Evolutionary conservation across 2,888 invertebrate genomes (phyloP), one percentile per base, ranked within the genome.

Genomic region (Protodeltote pygarga): DNA sequence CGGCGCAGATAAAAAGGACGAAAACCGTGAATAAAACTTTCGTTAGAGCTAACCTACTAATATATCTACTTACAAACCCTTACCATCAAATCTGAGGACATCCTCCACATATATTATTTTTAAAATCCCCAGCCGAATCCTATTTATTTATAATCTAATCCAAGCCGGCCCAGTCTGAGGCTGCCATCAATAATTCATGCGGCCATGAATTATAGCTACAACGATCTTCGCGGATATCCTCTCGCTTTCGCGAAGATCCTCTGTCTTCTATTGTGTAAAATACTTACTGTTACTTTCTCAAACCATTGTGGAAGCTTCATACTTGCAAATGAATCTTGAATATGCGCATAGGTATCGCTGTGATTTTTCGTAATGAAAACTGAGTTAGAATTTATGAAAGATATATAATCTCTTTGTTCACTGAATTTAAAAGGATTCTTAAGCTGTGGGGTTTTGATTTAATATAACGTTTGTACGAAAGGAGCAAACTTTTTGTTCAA

Each of bases 111-210:
- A 48, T 38, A 38, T 25, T 10, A 39, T 37, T 47, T 55, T 51
- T 59, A 41, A 62, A 60, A 51, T 47, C 48, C 32, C 41, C 25
- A 27, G 23, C 24, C 15, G n/a, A 49, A 61, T 33, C 55, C 41
- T 60, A 40, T 66, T 65, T 69, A 69, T 69, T 71, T 71, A 62
- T 62, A 71, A 65, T 60, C 54, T 67, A 64, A 68, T 67, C 57
- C 57, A 29, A 54, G 48, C 45, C 33, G 35, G 39, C 45, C 48
- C 40, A n/a, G 67, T 60, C 68, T 62, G 65, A 53, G 65, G 60
- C 45, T 57, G 54, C 68, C 68, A 87, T 87, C 86, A 85, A 87
- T 87, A 87, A 87, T 87, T 87, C 87, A 87, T 87, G 68, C 53
- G 61, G 66, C 49, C 52, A 47, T 59, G 82, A 86, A 77, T 85